Evolutionary conservation across 2,113 vertebrate genomes (phyloP), one percentile per base, ranked within the genome.

Genomic region (Podarcis muralis): DNA sequence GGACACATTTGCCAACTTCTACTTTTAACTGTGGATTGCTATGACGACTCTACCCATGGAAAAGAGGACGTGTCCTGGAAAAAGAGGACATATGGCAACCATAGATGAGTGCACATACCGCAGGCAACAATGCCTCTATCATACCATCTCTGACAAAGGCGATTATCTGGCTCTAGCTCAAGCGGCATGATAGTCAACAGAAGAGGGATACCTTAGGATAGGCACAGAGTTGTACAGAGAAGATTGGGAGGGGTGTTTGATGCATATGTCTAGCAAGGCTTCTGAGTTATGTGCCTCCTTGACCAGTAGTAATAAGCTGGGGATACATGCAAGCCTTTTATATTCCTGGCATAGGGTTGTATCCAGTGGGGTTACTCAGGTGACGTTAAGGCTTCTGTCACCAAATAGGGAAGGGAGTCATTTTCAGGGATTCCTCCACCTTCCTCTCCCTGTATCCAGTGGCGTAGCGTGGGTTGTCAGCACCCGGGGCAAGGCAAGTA

Each of bases 161-260:
- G 2, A 23, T 30, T 9, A 53, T 62, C 4, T 65, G 3, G 37
- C 32, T 66, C 80, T 37, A 37, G 37, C 37, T n/a, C 20, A 37
- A 81, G 32, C 23, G 84, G 80, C 12, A 88, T 89, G 90, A 89
- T 85, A 86, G 85, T 93, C 0, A 66, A 81, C n/a, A 72, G 89
- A 91, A 93, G 84, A 91, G 83, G 84, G 82, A 65, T 92, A 92
- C 35, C 27, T 53, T 92, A 77, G 43, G 25, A 27, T 69, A 69
- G 4, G 62, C 35, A 82, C n/a, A 74, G 15, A 62, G 59, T 7
- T 65, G 23, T 35, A 22, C 53, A 62, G 4, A 62, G 16, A 23
- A 53, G 22, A 84, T 43, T 65, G 57, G 35, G 25, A 27, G 3
- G 9, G 9, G 6, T 6, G n/a, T 32, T 76, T 65, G 53, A 25